These are phyloP conservation scores for Drosophila gunungcola DNA, from an alignment of 1,140 invertebrate genomes.

Conservation along the genomic window DNA sequence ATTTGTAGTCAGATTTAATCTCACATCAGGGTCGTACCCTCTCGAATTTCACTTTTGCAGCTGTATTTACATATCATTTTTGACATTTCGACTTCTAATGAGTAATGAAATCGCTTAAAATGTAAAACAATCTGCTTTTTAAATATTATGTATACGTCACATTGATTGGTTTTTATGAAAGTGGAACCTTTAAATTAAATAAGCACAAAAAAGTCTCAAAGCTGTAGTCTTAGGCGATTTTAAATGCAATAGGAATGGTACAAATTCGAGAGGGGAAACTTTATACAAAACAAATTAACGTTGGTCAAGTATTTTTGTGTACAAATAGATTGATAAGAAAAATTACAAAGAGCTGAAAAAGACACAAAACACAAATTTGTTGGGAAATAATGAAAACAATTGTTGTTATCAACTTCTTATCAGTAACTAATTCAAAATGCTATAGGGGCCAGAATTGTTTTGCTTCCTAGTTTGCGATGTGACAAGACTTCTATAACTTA, in stretches of 20 bases:
- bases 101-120: constrained; percentile 46
- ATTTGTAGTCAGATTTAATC: constrained; percentile 22
- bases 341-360: too few species aligned
- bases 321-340: too few species aligned
- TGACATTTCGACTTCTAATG: constrained; percentile 36
- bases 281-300: too few species aligned
- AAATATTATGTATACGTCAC: constrained; percentile 25
- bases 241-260: too few species aligned
- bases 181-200: neutral
- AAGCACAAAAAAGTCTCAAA: neutral
- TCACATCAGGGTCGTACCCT: neutral
- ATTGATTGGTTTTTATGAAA: neutral
- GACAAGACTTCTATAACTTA: neutral
- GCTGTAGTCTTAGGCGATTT: too few species aligned
- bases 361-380: too few species aligned
- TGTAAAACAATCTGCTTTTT: constrained; percentile 52
- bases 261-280: too few species aligned
- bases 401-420: neutral
- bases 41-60: constrained; percentile 34
- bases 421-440: neutral
- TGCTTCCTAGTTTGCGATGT: too few species aligned
- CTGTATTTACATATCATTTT: constrained; percentile 61
- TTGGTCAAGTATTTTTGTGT: too few species aligned
- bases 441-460: neutral
- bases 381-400: too few species aligned